These are phyloP conservation scores for Dicyrtomina minuta DNA, from an alignment of 2,888 invertebrate species.

Conservation along the genomic window DNA sequence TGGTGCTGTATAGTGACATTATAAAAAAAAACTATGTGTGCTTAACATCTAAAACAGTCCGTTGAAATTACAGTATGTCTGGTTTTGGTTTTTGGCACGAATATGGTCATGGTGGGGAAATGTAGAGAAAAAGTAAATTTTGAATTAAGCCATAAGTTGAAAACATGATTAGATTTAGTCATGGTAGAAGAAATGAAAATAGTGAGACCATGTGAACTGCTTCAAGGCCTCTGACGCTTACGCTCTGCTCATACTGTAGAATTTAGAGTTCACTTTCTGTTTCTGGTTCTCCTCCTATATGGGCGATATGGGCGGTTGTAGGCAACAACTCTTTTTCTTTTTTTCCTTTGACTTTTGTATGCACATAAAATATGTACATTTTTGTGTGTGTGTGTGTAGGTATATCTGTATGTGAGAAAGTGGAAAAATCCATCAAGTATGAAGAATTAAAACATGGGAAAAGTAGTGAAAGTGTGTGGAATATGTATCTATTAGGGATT, in stretches of 20 bases:
- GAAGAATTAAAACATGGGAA: background rate
- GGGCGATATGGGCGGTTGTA: background rate
- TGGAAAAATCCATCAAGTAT: background rate
- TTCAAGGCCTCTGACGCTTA: too few species aligned
- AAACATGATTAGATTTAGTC: constrained; percentile 27
- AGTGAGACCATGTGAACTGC: constrained; percentile 3
- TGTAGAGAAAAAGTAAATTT: constrained; percentile 20
- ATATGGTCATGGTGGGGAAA: background rate
- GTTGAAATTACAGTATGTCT: too few species aligned
- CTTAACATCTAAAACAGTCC: too few species aligned
- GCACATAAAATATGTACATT: too few species aligned
- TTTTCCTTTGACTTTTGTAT: background rate
- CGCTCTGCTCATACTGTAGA: too few species aligned
- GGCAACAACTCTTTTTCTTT: too few species aligned
- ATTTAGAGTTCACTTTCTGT: too few species aligned
- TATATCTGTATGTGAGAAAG: background rate
- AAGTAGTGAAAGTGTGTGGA: background rate
- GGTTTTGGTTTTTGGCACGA: too few species aligned
- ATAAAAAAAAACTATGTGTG: too few species aligned
- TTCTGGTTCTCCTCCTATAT: background rate
- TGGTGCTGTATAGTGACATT: too few species aligned
- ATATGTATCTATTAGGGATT: too few species aligned
- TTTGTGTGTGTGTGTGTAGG: too few species aligned
- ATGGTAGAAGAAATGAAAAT: constrained; percentile 17
- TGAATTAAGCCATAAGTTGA: constrained; percentile 22